Conservation (phyloP, 2,113 vertebrate species). For the Muntiacus reevesi region DNA sequence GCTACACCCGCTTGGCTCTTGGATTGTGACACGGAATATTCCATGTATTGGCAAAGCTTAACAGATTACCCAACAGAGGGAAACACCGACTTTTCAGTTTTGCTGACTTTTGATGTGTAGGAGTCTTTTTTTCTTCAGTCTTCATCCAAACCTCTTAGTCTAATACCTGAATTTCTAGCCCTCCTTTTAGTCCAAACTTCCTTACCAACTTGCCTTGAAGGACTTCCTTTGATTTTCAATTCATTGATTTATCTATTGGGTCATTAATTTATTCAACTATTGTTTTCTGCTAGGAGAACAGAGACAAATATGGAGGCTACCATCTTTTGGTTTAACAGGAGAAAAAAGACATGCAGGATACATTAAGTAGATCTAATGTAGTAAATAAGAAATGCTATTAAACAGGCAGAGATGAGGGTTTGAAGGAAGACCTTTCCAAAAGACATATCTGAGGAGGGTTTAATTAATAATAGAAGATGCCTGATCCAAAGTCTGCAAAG, state of each 20-base stretch:
- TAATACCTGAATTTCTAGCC: not conserved
- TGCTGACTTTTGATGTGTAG: not conserved
- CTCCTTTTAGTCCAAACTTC: not conserved
- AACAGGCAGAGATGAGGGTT: not conserved
- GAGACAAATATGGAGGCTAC: not conserved
- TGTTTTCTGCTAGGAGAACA: not conserved
- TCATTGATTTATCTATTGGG: not conserved
- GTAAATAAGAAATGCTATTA: not conserved
- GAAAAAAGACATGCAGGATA: not conserved
- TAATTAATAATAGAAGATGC: not conserved
- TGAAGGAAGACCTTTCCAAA: not conserved
- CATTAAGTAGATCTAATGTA: not conserved
- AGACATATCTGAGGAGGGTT: not conserved
- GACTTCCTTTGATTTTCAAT: not conserved
- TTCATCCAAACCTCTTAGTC: not conserved
- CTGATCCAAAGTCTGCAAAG: not conserved
- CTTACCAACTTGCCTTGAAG: not conserved
- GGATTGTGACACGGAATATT: not conserved
- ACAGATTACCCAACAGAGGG: not conserved
- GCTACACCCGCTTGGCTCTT: not conserved
- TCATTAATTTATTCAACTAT: not conserved
- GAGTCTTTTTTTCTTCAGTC: not conserved
- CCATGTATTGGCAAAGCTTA: not conserved
- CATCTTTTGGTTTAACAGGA: not conserved
- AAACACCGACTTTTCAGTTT: not conserved